Evolutionary conservation across 2,797 vertebrate species (phyloP), one percentile per base, ranked within the genome.

Genomic region (Buphagus erythrorhynchus): DNA sequence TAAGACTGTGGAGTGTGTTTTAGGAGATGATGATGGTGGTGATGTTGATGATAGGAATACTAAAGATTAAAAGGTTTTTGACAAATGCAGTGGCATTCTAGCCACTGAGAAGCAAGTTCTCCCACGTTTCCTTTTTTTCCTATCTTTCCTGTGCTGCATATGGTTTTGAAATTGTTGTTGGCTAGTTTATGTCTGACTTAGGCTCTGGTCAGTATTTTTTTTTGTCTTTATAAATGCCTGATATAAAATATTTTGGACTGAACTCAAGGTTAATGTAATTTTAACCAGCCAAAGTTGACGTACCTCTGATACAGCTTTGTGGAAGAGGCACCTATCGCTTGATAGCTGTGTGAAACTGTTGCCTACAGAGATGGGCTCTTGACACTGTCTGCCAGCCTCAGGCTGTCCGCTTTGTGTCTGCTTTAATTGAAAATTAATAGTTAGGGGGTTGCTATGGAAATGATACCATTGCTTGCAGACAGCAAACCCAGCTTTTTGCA

Each of bases 371-470:
- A 98, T 98, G 98, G 98, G 98, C 98, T 98, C 98, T 98, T 98
- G 98, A 99, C 98, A 99, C 98, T 98, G 98, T 98, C 98, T 98
- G 98, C 98, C 98, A 98, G 98, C 98, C 98, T 95, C 96, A 98
- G 98, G 98, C 98, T 98, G 97, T 98, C 97, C 98, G 97, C 98
- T 99, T 99, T 98, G 98, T 98, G 97, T 99, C 98, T 98, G 98
- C 98, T 99, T 99, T 99, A 99, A 99, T 99, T 99, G 99, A 99
- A 99, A 99, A 99, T 98, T 98, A 99, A 99, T 99, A 98, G 98
- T 99, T 99, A 98, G 98, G 96, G 98, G 98, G 98, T 99, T 98
- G 98, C 98, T 98, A 98, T 99, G 98, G 98, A 99, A 99, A 99
- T 98, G 97, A 98, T 98, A 98, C 98, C 98, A 98, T 98, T 97